Conservation (phyloP, 1,140 invertebrate genomes). For the Propsilocerus akamusi region DNA sequence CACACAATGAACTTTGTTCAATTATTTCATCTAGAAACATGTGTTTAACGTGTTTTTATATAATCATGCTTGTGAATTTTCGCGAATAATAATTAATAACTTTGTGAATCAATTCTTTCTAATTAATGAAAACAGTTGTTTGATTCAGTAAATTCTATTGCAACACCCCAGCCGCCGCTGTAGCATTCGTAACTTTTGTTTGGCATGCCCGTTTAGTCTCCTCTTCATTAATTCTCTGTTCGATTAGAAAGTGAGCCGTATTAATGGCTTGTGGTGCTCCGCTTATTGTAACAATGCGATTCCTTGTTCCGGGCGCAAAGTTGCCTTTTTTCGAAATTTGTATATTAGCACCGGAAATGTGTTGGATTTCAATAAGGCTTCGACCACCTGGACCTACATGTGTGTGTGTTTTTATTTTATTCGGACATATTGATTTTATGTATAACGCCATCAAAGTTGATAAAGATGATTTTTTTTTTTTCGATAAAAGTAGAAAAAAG, state of each 20-base stretch:
- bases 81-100: no score
- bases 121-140: constrained; percentile 1
- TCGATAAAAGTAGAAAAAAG: no score
- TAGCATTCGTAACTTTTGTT: constrained; percentile 17
- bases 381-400: constrained; percentile 69
- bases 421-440: no score
- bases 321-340: constrained; percentile 98
- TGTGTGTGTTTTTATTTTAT: no score
- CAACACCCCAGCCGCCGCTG: not conserved
- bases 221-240: constrained; percentile 88
- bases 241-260: constrained; percentile 84
- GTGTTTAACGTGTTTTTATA: no score
- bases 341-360: constrained; percentile 88
- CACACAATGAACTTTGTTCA: no score
- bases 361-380: constrained; percentile 91
- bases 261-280: constrained; percentile 71
- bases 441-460: no score
- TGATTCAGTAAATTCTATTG: constrained; percentile 4
- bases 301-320: constrained; percentile 88
- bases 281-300: constrained; percentile 90
- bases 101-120: no score
- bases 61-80: no score
- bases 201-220: constrained; percentile 82
- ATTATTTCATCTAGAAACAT: no score
- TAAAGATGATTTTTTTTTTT: no score